Conservation (phyloP, 2,113 vertebrate species). For the Apodemus speciosus region DNA sequence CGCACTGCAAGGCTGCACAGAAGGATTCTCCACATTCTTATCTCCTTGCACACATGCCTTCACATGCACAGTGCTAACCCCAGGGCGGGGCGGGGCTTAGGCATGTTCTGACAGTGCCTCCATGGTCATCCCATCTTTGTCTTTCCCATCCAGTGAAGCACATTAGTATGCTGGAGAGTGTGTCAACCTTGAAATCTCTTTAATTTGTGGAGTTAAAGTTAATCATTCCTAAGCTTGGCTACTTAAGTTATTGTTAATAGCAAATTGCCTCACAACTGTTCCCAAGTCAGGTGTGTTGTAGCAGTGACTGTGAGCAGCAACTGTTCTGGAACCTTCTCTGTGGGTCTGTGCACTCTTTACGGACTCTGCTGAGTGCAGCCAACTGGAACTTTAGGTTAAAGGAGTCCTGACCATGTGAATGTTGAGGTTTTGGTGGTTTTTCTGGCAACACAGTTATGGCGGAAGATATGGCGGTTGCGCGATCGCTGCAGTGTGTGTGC, state of each 20-base stretch:
- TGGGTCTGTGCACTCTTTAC: background rate
- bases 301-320: background rate
- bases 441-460: background rate
- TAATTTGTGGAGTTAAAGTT: constrained; percentile 55
- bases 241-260: constrained; percentile 69
- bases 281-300: background rate
- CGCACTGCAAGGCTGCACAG: background rate
- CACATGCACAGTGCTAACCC: accelerated
- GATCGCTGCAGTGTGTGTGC: background rate
- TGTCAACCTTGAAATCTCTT: constrained; percentile 64
- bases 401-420: background rate
- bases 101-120: background rate
- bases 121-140: background rate
- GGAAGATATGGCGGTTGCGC: background rate
- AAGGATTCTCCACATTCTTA: background rate
- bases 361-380: background rate
- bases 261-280: constrained; percentile 51
- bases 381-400: constrained; percentile 14
- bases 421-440: constrained; percentile 13
- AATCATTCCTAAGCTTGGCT: constrained; percentile 63
- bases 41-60: background rate
- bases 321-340: constrained; percentile 22
- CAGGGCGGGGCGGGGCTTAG: background rate
- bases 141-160: background rate
- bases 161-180: constrained; percentile 35